These are phyloP conservation scores for Ctenicera cuprea DNA, from an alignment of 2,888 invertebrate species.

Conservation along the genomic window DNA sequence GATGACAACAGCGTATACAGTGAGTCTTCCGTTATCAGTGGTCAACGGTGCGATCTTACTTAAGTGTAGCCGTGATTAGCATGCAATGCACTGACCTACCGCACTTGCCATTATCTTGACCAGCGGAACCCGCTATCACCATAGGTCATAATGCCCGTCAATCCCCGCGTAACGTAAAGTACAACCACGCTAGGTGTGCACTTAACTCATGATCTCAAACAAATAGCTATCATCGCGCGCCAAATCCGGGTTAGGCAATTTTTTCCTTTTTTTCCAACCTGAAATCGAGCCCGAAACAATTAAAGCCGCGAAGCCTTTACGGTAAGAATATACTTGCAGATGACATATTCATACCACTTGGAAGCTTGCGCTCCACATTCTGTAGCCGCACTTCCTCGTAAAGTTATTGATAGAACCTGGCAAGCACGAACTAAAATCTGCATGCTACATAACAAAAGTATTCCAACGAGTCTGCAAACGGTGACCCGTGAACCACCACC, in stretches of 20 bases:
- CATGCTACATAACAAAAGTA: conserved; percentile 28
- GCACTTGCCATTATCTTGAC: conserved; percentile 48
- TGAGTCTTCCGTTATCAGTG: conserved; percentile 75
- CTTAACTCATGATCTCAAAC: too few species aligned
- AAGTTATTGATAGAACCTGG: conserved; percentile 49
- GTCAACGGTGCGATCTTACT: conserved; percentile 31
- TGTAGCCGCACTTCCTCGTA: conserved; percentile 40
- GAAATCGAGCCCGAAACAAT: conserved; percentile 1
- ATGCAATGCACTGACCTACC: conserved; percentile 57
- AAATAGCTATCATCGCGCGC: neutral
- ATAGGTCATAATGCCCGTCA: conserved; percentile 37
- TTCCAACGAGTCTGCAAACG: conserved; percentile 13
- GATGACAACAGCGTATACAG: conserved; percentile 89
- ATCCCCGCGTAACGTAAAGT: conserved; percentile 21
- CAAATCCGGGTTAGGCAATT: neutral
- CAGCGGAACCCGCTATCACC: conserved; percentile 33
- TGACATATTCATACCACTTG: conserved; percentile 33
- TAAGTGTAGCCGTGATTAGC: conserved; percentile 33
- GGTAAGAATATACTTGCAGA: conserved; percentile 15
- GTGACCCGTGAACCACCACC: conserved; percentile 7
- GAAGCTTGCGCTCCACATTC: conserved; percentile 44
- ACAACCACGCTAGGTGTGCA: conserved; percentile 1
- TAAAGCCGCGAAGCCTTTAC: conserved; percentile 6
- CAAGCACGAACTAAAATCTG: conserved; percentile 29
- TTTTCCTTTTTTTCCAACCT: neutral